Evolutionary conservation across 64 coral and sea anemone species (phyloP), one percentile per base, ranked within the genome.

Genomic region (Stylophora pistillata): DNA sequence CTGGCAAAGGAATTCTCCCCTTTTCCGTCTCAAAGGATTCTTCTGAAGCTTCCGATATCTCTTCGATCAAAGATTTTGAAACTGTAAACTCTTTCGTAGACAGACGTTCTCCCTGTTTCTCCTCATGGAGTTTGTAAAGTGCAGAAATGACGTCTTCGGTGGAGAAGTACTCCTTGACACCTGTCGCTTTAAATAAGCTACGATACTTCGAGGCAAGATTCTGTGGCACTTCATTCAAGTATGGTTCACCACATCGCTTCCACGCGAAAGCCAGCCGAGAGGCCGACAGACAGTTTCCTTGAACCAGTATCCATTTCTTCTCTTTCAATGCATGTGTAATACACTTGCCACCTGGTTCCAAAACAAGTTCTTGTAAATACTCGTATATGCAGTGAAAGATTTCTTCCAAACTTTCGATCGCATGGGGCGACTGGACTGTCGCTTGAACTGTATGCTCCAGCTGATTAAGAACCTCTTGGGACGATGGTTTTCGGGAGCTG

Each of bases 1-100:
- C 89, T 25, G 95, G 95, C 25, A 98, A n/a, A 37, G 95, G 95
- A 79, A 93, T 78, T 26, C 21, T 78, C 17, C 94, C 94, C 17
- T 89, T 12, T 28, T 88, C 94, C 25, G 58, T 15, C 53, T 25
- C 58, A 37, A 89, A 53, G 1, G 74, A 27, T 6, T 41, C 63
- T 32, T 78, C 62, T 58, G 86, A 41, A 21, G 13, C 74, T 29
- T 77, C 86, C 20, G 78, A 68, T 0, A 88, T 23, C 32, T 90
- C 95, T 2, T 82, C 90, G 29, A 90, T 69, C 30, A 91, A 93
- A 62, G 75, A 86, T 25, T 75, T 84, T 53, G 84, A 62, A 14
- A 93, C 88, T 56, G 74, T 91, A 21, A 98, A 81, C 58, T 98
- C 95, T 13, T 54, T 27, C 9, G 72, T 16, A 28, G 23, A 74